Evolutionary conservation across 2,888 invertebrate genomes (phyloP).

Genomic region (Lumbricus terrestris): DNA sequence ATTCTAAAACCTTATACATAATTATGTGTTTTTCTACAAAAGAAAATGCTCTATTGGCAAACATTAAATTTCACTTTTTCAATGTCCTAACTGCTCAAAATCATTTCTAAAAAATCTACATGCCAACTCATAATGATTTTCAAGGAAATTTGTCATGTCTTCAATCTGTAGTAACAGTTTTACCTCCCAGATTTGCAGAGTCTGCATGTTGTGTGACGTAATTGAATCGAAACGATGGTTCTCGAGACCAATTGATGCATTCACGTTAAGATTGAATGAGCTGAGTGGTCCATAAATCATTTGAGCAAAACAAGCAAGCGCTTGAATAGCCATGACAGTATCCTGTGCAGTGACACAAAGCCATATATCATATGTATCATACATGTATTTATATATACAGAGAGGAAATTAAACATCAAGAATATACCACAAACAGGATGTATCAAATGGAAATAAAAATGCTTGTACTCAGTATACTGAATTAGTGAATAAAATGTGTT

Average conservation of each 20-base stretch:
- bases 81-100: not conserved
- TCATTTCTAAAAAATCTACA: not conserved
- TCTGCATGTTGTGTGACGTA: not conserved
- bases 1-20: not conserved
- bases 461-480: too few relatives aligned
- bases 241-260: not conserved
- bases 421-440: not conserved
- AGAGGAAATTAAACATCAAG: too few relatives aligned
- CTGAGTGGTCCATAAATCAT: not conserved
- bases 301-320: not conserved
- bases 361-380: not conserved
- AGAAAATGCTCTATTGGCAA: not conserved
- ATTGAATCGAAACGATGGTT: not conserved
- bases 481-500: not conserved
- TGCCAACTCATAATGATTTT: not conserved
- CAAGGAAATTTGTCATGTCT: not conserved
- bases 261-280: not conserved
- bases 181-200: not conserved
- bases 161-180: not conserved
- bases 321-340: constrained; percentile 3
- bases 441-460: not conserved
- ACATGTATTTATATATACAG: too few relatives aligned
- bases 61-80: not conserved
- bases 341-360: not conserved
- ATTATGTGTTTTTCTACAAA: not conserved